Evolutionary conservation across 37 sponge, comb jelly and placozoan genomes (phyloP).

Genomic region (Eunapius fragilis): DNA sequence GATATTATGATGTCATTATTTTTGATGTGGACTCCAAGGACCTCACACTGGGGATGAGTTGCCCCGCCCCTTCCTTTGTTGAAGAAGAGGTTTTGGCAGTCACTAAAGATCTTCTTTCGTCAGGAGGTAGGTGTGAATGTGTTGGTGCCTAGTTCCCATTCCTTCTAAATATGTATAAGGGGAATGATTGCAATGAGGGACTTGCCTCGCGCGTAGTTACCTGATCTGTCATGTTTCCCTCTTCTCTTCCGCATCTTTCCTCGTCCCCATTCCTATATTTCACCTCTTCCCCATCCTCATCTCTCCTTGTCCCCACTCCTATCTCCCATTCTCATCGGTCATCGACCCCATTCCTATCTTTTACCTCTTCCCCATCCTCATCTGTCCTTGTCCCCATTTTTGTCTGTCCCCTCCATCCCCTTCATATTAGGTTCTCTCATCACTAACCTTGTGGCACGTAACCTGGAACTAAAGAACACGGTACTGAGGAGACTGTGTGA

Average conservation of each 20-base stretch:
- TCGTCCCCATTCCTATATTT: background rate
- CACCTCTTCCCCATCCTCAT: too few species aligned
- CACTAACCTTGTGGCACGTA: constrained; percentile 47
- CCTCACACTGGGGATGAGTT: constrained; percentile 34
- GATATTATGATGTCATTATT: constrained; percentile 58
- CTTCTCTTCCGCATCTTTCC: too few species aligned
- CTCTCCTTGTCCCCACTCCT: too few species aligned
- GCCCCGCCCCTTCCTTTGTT: constrained; percentile 71
- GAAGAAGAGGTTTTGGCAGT: constrained; percentile 30
- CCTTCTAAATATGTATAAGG: background rate
- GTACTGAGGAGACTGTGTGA: background rate
- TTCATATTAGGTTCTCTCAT: constrained; percentile 39
- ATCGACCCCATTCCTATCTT: background rate
- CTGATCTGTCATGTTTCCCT: too few species aligned
- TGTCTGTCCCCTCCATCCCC: too few species aligned
- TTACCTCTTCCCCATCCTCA: too few species aligned
- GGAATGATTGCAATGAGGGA: too few species aligned
- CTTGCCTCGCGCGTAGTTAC: too few species aligned
- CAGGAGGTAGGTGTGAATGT: background rate
- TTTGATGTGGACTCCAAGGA: constrained; percentile 85
- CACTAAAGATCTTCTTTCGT: constrained; percentile 17
- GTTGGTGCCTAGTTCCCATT: background rate
- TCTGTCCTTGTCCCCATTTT: background rate
- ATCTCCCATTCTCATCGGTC: too few species aligned
- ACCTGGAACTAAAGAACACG: constrained; percentile 3